Evolutionary conservation across 30 jellyfish, hydroid and myxozoan species (phyloP).

Genomic region (Chironex yamaguchii): DNA sequence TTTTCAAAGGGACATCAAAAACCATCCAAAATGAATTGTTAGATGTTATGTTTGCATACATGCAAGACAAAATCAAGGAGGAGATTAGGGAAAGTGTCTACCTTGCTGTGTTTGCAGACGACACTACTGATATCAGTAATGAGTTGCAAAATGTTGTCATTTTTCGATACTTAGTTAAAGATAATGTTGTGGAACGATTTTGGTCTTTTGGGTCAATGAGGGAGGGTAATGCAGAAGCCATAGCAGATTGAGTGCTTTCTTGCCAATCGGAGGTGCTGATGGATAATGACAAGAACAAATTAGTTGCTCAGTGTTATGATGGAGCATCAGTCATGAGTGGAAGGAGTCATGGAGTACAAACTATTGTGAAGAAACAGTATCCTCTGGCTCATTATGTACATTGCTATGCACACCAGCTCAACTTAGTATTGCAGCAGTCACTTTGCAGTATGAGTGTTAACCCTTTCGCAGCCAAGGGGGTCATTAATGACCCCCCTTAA

Average conservation of each 20-base stretch:
- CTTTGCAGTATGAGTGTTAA: no score
- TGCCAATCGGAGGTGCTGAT: slow-evolving; percentile 39
- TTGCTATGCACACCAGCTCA: slow-evolving; percentile 73
- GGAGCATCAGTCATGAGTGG: slow-evolving; percentile 69
- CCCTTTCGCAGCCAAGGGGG: no score
- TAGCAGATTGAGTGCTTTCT: slow-evolving; percentile 15
- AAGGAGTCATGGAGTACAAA: slow-evolving; percentile 36
- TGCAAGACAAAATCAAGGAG: neutral
- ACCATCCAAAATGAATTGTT: slow-evolving; percentile 59
- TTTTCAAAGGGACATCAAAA: slow-evolving; percentile 53
- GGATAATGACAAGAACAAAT: slow-evolving; percentile 6
- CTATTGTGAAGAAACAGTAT: slow-evolving; percentile 10
- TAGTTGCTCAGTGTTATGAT: slow-evolving; percentile 54
- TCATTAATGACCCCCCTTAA: no score
- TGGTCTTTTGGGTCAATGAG: slow-evolving; percentile 18
- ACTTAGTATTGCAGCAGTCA: slow-evolving; percentile 35
- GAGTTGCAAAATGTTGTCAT: slow-evolving; percentile 35
- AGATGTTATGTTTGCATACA: slow-evolving; percentile 19
- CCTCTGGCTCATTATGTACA: slow-evolving; percentile 57
- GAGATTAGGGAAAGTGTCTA: slow-evolving; percentile 17
- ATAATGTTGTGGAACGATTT: slow-evolving; percentile 45
- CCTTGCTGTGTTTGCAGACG: slow-evolving; percentile 29
- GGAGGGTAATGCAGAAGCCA: slow-evolving; percentile 49
- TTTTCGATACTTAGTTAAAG: slow-evolving; percentile 29
- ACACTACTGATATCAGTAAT: slow-evolving; percentile 37